Evolutionary conservation across 2,113 vertebrate genomes (phyloP), one percentile per base, ranked within the genome.

Genomic region (Silurus asotus): DNA sequence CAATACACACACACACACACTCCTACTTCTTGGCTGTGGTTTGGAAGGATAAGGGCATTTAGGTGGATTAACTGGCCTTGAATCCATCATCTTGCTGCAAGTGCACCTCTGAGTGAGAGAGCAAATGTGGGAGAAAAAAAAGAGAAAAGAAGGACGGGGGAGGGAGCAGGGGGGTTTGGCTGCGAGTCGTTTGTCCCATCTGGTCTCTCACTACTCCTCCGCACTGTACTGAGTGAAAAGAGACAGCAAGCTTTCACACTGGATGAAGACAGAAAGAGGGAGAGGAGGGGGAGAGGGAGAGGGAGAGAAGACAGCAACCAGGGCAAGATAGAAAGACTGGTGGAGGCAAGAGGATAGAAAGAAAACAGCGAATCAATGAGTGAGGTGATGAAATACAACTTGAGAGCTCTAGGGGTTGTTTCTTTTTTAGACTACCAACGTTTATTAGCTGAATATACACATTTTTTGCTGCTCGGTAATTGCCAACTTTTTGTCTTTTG

Each of bases 161-260:
- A 25, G 79, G 58, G 78, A 72, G 86, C 80, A 78, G 72, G 59
- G 78, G 84, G 45, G 78, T 48, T 87, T 90, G 89, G 87, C 88
- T 87, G 81, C 15, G 62, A 89, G 82, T 83, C 83, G 65, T 85
- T 81, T 86, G 84, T 90, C 89, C 89, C 89, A 90, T 90, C 89
- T 90, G 89, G 83, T 90, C 88, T 83, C 83, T 84, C 65, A 23
- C 20, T 72, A 88, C 90, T 88, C 90, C 88, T 87, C 85, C 90
- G 81, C 90, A 86, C 74, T 88, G 82, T 62, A 84, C 82, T 81
- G 62, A 85, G 84, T 81, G 87, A 84, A 83, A 83, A 81, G 78
- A 88, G 79, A 88, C 84, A 64, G 75, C 67, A 82, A 87, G 89
- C 87, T 85, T 87, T 90, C 87, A 77, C 84, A 78, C 88, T 84